Evolutionary conservation across 2,113 vertebrate genomes (phyloP).

Genomic region (Chloebia gouldiae): DNA sequence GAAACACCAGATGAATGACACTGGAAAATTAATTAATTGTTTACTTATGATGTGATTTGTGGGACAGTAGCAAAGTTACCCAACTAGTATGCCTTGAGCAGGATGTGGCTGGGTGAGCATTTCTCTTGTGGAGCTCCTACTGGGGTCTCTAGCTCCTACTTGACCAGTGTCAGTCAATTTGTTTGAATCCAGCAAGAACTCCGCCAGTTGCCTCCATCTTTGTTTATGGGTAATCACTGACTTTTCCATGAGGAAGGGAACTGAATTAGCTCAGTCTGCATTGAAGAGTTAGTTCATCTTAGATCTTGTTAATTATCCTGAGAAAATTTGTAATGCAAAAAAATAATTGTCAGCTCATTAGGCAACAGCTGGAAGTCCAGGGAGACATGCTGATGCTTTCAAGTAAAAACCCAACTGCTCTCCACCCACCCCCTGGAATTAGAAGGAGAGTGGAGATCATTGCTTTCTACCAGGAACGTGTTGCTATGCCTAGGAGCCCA

Average conservation of each 20-base stretch:
- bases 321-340: not conserved
- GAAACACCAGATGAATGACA: not conserved
- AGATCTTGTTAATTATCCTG: conserved; percentile 14
- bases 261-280: not conserved
- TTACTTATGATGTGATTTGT: not conserved
- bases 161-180: not conserved
- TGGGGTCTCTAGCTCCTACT: not conserved
- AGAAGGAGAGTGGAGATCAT: not conserved
- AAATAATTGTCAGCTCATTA: not conserved
- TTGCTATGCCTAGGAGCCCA: not conserved
- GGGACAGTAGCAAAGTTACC: not conserved
- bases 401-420: not conserved
- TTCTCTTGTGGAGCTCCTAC: not conserved
- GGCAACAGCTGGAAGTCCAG: not conserved
- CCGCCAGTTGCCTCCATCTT: not conserved
- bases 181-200: not conserved
- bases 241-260: not conserved
- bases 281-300: not conserved
- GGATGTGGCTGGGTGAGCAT: not conserved
- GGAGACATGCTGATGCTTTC: not conserved
- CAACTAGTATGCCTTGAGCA: not conserved
- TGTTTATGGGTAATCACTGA: not conserved
- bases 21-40: not conserved
- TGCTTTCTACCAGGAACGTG: not conserved
- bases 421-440: not conserved